Evolutionary conservation across 2,797 vertebrate genomes (phyloP).

Genomic region (Tapirus indicus): DNA sequence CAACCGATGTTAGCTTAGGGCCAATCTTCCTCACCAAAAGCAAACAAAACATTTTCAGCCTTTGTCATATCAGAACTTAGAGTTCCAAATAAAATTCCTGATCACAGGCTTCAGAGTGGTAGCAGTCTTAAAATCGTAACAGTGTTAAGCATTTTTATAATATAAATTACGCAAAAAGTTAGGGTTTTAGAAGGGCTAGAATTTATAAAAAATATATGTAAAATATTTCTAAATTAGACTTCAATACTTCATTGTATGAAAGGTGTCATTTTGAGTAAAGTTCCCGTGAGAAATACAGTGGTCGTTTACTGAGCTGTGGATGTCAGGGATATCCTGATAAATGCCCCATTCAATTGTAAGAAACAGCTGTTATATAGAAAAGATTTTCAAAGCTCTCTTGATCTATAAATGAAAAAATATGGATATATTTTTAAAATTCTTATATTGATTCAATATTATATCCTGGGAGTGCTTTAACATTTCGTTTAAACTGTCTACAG

Average conservation of each 20-base stretch:
- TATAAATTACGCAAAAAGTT: neutral
- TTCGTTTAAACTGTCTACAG: conserved; percentile 27
- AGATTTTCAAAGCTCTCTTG: neutral
- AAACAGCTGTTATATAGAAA: neutral
- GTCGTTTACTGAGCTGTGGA: neutral
- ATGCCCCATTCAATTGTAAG: neutral
- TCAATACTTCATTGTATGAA: neutral
- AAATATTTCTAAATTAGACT: conserved; percentile 38
- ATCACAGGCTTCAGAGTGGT: neutral
- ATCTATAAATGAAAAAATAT: conserved; percentile 34
- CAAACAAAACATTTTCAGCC: neutral
- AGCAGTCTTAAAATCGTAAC: conserved; percentile 32
- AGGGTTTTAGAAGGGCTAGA: neutral
- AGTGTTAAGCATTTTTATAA: conserved; percentile 31
- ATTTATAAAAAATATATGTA: neutral
- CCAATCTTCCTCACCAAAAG: no score
- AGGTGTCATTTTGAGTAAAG: conserved; percentile 41
- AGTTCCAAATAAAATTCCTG: conserved; percentile 51
- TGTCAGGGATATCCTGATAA: neutral
- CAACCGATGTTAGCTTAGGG: no score
- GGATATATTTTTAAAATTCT: neutral
- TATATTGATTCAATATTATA: neutral
- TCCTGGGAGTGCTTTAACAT: conserved; percentile 1
- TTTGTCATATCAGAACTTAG: conserved; percentile 55
- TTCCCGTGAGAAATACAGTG: neutral